These are phyloP conservation scores for Chrosomus eos DNA, from an alignment of 2,797 vertebrate species.

Conservation along the genomic window DNA sequence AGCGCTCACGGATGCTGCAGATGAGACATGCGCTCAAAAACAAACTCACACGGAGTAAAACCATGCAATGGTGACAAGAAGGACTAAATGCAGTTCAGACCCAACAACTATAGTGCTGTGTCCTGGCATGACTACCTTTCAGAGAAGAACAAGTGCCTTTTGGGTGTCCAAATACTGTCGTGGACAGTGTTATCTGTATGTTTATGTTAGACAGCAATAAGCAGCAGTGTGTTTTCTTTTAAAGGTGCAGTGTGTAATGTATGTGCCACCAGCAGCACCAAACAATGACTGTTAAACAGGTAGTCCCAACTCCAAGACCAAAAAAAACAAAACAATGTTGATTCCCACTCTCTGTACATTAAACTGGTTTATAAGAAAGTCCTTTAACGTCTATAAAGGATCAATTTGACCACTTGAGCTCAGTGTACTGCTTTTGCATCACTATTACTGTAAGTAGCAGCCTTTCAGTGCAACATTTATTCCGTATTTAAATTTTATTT, in stretches of 20 bases:
- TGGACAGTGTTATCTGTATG: not conserved
- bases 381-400: not conserved
- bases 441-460: not conserved
- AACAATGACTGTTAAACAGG: not conserved
- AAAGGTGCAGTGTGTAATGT: not conserved
- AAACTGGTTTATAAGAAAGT: not conserved
- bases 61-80: constrained; percentile 79
- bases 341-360: not conserved
- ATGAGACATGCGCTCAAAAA: constrained; percentile 75
- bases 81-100: not conserved
- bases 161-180: not conserved
- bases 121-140: not conserved
- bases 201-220: not conserved
- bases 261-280: not conserved
- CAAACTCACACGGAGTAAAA: constrained; percentile 79
- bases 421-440: not conserved
- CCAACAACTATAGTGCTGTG: not conserved
- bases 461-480: not conserved
- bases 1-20: constrained; percentile 76
- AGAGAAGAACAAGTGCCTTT: constrained; percentile 1
- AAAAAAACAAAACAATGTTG: not conserved
- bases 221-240: not conserved
- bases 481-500: not conserved
- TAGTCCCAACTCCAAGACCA: not conserved
- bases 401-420: not conserved